Percentiles rank a stretch among this genome's conserved stretches.
Conservation (phyloP, 2,113 vertebrate genomes). For the Pelmatolapia mariae region DNA sequence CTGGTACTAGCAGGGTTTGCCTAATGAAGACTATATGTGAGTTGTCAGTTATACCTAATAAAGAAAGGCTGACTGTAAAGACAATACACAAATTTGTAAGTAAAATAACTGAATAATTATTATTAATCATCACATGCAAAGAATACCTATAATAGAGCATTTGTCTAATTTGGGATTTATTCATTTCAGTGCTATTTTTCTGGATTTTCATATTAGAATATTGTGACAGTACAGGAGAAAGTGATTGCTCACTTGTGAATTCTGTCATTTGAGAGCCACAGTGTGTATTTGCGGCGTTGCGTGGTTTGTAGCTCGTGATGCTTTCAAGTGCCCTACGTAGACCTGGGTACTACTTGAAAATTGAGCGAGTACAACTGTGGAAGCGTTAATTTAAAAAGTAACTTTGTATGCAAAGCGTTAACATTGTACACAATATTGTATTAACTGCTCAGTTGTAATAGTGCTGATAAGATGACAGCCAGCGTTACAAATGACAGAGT, state of each 20-base stretch:
- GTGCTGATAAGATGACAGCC: background rate
- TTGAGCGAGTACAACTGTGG: too few relatives aligned
- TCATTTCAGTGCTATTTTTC: background rate
- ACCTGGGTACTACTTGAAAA: background rate
- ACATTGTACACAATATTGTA: background rate
- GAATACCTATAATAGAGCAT: background rate
- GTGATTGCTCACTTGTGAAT: background rate
- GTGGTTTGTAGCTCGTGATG: conserved; percentile 2
- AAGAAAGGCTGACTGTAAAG: background rate
- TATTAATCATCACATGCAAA: background rate
- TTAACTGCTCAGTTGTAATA: background rate
- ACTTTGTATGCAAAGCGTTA: background rate
- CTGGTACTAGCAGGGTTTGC: background rate
- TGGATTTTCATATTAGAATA: background rate
- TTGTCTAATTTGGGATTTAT: background rate
- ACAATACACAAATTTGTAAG: background rate
- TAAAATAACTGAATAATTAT: background rate
- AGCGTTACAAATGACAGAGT: background rate
- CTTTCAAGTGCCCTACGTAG: conserved; percentile 3
- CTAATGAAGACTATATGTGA: background rate
- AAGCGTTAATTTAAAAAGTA: background rate
- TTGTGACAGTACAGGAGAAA: background rate
- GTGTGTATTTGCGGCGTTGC: background rate
- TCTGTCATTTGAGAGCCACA: background rate
- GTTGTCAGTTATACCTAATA: background rate